Percentiles rank a stretch among this genome's conserved stretches.
phyloP scores from a whole-genome alignment of 2,888 invertebrate genomes.

The Eurytoma californica region DNA sequence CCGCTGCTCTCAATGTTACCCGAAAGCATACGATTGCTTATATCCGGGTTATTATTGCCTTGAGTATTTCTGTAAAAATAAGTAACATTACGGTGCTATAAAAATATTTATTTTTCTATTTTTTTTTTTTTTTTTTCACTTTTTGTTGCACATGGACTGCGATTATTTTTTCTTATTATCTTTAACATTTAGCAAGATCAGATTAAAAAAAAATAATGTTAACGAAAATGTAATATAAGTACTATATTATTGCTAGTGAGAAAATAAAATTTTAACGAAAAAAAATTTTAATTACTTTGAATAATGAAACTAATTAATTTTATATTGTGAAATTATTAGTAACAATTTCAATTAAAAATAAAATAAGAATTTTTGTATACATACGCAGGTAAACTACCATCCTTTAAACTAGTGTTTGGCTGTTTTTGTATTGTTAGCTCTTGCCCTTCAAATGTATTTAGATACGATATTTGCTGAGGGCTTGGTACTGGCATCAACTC shows the following conservation, averaged over 20 bases:
- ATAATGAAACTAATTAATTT: not conserved
- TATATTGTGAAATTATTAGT: not conserved
- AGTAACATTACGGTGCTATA: not conserved
- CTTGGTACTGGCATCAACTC: slow-evolving; percentile 97
- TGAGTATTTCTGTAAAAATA: slow-evolving; percentile 62
- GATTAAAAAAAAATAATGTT: not conserved
- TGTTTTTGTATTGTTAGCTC: slow-evolving; percentile 97
- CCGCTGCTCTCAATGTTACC: slow-evolving; percentile 64
- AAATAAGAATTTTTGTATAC: slow-evolving; percentile 68
- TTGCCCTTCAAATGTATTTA: slow-evolving; percentile 96
- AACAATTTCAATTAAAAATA: slow-evolving; percentile 8
- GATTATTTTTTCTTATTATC: not conserved
- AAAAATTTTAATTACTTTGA: not conserved
- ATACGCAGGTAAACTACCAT: slow-evolving; percentile 85
- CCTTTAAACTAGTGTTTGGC: slow-evolving; percentile 92
- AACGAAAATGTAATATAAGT: too few relatives aligned
- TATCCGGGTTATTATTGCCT: slow-evolving; percentile 67
- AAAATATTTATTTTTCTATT: too few relatives aligned
- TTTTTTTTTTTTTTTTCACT: too few relatives aligned
- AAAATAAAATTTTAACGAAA: not conserved
- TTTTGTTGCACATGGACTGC: too few relatives aligned
- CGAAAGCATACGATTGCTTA: slow-evolving; percentile 69
- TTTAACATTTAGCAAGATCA: not conserved
- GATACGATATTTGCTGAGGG: slow-evolving; percentile 96
- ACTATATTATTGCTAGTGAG: not conserved